Conservation (phyloP, 2,797 vertebrate genomes). For the Premnoplex brunnescens region DNA sequence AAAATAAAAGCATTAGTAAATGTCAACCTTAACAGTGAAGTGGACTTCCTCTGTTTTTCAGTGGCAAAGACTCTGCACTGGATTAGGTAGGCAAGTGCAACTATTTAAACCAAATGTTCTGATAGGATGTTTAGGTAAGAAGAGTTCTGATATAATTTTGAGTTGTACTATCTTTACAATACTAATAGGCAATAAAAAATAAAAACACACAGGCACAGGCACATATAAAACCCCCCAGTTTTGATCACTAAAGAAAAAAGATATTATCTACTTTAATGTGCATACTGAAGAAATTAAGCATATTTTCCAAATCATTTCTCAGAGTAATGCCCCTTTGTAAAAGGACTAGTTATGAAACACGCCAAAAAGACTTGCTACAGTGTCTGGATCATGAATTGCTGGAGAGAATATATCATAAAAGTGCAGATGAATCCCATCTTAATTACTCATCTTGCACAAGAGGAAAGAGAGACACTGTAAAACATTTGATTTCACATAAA, state of each 20-base stretch:
- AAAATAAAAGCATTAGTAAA: background rate
- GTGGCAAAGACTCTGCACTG: background rate
- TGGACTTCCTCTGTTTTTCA: background rate
- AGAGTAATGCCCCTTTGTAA: background rate
- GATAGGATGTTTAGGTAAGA: background rate
- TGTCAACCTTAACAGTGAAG: background rate
- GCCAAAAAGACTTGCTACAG: background rate
- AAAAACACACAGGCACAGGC: background rate
- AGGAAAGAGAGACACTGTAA: background rate
- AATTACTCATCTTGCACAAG: background rate
- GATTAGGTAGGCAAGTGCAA: background rate
- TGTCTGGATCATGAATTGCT: background rate
- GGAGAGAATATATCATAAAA: background rate
- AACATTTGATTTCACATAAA: background rate
- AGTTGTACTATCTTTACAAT: background rate
- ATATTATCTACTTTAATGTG: background rate
- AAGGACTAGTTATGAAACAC: background rate
- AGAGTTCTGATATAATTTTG: background rate
- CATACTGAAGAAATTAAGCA: background rate
- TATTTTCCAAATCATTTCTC: background rate
- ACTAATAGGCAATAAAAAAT: background rate
- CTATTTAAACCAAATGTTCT: background rate
- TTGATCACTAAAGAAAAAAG: background rate
- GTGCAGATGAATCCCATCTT: background rate
- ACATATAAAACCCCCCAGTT: accelerated